Percentiles rank a stretch among this genome's conserved stretches.
Conservation (phyloP, 2,888 invertebrate genomes). For the Thereva unica region DNA sequence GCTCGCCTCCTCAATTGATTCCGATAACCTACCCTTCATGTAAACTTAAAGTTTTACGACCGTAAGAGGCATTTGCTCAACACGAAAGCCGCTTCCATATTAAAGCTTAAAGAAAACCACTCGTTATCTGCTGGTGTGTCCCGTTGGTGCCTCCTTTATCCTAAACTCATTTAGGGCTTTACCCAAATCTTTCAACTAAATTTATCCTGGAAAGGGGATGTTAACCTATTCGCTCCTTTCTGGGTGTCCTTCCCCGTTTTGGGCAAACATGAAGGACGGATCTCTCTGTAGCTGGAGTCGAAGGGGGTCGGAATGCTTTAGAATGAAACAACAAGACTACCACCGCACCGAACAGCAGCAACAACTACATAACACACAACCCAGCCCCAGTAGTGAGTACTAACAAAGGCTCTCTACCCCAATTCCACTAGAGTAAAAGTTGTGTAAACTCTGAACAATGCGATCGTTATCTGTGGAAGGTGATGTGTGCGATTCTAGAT, state of each 20-base stretch:
- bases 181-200: slow-evolving; percentile 31
- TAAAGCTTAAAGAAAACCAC: slow-evolving; percentile 13
- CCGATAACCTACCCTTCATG: slow-evolving; percentile 15
- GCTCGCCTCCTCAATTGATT: slow-evolving; percentile 4
- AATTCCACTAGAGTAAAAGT: slow-evolving; percentile 26
- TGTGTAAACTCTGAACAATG: slow-evolving; percentile 33
- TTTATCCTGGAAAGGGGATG: slow-evolving; percentile 28
- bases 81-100: slow-evolving; percentile 4
- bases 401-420: slow-evolving; percentile 25
- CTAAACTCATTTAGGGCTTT: slow-evolving; percentile 34
- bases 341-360: neutral
- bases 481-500: slow-evolving; percentile 29
- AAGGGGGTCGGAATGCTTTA: slow-evolving; percentile 4
- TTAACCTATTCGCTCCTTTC: slow-evolving; percentile 18
- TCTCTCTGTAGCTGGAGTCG: neutral
- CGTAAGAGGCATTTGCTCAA: neutral
- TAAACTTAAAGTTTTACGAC: slow-evolving; percentile 26
- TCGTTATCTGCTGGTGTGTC: slow-evolving; percentile 16
- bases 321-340: too few species aligned
- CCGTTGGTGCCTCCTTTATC: slow-evolving; percentile 23
- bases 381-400: slow-evolving; percentile 18
- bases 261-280: slow-evolving; percentile 18
- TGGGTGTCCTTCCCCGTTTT: slow-evolving; percentile 5
- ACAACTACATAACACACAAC: neutral
- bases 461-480: slow-evolving; percentile 32